A percentile compares a stretch with the other conserved stretches of the same genome.
Conservation (phyloP, 35 echinoderm and acorn worm genomes). For the Nesometra sesokonis region DNA sequence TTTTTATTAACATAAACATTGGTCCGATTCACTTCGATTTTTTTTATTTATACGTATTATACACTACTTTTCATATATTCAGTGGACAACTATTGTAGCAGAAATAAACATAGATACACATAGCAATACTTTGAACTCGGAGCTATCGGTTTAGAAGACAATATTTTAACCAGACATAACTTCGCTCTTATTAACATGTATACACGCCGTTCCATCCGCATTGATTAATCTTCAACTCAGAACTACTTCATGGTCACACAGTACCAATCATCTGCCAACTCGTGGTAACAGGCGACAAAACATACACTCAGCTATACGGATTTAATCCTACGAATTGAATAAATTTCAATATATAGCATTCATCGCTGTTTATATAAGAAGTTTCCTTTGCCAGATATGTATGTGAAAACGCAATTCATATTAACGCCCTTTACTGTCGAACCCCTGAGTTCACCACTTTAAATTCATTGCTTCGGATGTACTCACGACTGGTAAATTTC, state of each 20-base stretch:
- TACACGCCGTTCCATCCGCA: background rate
- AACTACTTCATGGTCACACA: background rate
- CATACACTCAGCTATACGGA: background rate
- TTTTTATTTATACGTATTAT: no score
- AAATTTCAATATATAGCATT: background rate
- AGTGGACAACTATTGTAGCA: no score
- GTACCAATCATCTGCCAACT: background rate
- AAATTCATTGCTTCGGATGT: background rate
- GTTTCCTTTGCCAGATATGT: background rate
- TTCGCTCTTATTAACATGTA: no score
- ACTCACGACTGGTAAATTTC: background rate
- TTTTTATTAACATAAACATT: no score
- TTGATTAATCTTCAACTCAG: background rate
- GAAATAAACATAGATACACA: no score
- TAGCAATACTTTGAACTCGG: no score
- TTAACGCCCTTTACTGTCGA: background rate
- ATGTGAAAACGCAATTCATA: background rate
- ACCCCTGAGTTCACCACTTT: background rate
- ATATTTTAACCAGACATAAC: no score
- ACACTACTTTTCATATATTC: no score
- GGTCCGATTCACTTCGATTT: no score
- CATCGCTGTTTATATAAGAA: background rate
- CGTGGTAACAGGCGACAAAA: background rate
- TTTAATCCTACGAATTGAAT: background rate
- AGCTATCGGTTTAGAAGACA: no score